phyloP scores from a whole-genome alignment of 2,888 invertebrate genomes.

The Limnephilus auricula region DNA sequence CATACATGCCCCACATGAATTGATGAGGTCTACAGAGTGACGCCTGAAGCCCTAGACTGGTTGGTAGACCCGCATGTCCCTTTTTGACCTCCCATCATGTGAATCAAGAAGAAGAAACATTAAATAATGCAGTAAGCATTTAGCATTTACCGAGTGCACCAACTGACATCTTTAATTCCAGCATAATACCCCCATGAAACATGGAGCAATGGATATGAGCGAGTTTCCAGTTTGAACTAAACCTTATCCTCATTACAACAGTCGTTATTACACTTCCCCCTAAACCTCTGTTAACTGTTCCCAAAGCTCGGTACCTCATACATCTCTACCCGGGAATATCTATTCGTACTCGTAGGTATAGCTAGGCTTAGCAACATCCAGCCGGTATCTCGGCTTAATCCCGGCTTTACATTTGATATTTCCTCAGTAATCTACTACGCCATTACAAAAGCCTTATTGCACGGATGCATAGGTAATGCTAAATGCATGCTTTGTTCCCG shows the following conservation, averaged over 20 bases:
- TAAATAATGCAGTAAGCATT: neutral
- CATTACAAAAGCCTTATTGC: conserved; percentile 20
- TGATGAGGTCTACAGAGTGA: too few species aligned
- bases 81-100: too few species aligned
- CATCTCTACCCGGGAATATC: neutral
- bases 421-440: conserved; percentile 22
- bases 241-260: conserved; percentile 30
- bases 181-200: neutral
- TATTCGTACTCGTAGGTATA: neutral
- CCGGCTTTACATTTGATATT: conserved; percentile 32
- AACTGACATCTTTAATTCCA: neutral
- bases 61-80: too few species aligned
- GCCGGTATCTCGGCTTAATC: conserved; percentile 21
- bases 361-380: conserved; percentile 7
- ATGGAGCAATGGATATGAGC: conserved; percentile 11
- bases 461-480: conserved; percentile 8
- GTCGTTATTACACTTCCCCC: conserved; percentile 18
- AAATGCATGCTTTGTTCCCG: conserved; percentile 14
- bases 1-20: too few species aligned
- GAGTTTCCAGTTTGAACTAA: conserved; percentile 28
- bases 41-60: too few species aligned
- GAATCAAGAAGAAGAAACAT: neutral
- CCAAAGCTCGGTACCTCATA: neutral
- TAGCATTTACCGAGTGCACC: neutral
- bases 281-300: conserved; percentile 9